These are phyloP conservation scores for Hypocryptadius cinnamomeus DNA, from an alignment of 2,113 vertebrate genomes.

Conservation along the genomic window DNA sequence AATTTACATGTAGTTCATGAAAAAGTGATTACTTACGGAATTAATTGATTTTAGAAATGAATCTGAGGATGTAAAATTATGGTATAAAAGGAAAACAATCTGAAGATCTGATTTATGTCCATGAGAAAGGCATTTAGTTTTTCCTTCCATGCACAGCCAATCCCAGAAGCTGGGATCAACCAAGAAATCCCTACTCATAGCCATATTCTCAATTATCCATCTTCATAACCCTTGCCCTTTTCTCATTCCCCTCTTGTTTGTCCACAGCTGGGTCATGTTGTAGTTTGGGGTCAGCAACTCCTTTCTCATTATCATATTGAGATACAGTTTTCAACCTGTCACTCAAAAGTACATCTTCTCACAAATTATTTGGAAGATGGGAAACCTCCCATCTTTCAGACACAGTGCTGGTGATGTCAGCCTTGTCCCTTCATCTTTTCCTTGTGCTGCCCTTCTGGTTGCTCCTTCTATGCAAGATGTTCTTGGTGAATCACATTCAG, in stretches of 20 bases:
- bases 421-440: not conserved
- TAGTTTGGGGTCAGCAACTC: not conserved
- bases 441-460: not conserved
- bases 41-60: constrained; percentile 54
- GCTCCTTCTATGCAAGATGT: not conserved
- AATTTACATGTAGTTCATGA: constrained; percentile 58
- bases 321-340: not conserved
- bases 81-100: not conserved
- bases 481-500: not conserved
- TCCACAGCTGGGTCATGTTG: not conserved
- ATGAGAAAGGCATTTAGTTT: not conserved
- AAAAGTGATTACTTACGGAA: constrained; percentile 53
- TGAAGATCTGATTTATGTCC: not conserved
- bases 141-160: not conserved
- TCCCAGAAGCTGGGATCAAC: not conserved
- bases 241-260: not conserved
- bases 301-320: not conserved
- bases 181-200: not conserved
- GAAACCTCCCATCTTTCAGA: not conserved
- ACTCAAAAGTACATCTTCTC: not conserved
- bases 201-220: not conserved
- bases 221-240: not conserved
- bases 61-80: not conserved
- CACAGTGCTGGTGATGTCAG: not conserved
- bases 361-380: fast-evolving